Conservation (phyloP, 2,888 invertebrate genomes). For the Watsonalla binaria region DNA sequence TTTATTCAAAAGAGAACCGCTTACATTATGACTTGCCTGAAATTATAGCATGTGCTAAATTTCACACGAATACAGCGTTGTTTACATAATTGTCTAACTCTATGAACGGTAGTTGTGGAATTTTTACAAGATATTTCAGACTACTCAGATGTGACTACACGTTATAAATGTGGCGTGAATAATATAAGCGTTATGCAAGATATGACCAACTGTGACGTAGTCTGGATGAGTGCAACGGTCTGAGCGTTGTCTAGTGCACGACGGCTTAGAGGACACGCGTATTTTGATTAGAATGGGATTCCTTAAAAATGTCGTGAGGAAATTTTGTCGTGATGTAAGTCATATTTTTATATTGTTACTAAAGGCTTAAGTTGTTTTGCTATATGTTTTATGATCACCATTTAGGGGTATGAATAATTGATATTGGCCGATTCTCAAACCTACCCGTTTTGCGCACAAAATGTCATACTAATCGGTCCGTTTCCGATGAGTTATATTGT, state of each 20-base stretch:
- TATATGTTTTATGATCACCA: too few relatives aligned
- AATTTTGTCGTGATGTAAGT: conserved; percentile 43
- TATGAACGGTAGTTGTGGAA: conserved; percentile 41
- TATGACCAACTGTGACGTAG: conserved; percentile 27
- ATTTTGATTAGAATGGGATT: conserved; percentile 36
- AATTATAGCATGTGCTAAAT: conserved; percentile 21
- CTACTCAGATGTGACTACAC: conserved; percentile 16
- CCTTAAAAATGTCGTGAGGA: conserved; percentile 40
- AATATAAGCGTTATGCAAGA: conserved; percentile 41
- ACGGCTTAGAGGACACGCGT: conserved; percentile 20
- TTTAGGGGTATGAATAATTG: too few relatives aligned
- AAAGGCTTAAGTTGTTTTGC: too few relatives aligned
- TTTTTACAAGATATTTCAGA: conserved; percentile 49
- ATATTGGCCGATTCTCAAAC: too few relatives aligned
- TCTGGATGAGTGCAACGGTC: neutral
- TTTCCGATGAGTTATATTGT: too few relatives aligned
- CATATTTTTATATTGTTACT: conserved; percentile 5
- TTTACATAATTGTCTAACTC: conserved; percentile 34
- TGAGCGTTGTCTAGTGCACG: conserved; percentile 13
- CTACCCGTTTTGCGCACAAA: too few relatives aligned
- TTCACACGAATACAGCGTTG: conserved; percentile 26
- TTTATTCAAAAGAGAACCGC: neutral
- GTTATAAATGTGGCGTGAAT: conserved; percentile 32
- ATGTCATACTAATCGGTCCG: too few relatives aligned
- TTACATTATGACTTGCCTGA: conserved; percentile 3